Percentiles rank a stretch among this genome's conserved stretches.
These are phyloP conservation scores for Cryptoleucopteryx plumbea DNA, from an alignment of 2,113 vertebrate genomes.

Conservation along the genomic window DNA sequence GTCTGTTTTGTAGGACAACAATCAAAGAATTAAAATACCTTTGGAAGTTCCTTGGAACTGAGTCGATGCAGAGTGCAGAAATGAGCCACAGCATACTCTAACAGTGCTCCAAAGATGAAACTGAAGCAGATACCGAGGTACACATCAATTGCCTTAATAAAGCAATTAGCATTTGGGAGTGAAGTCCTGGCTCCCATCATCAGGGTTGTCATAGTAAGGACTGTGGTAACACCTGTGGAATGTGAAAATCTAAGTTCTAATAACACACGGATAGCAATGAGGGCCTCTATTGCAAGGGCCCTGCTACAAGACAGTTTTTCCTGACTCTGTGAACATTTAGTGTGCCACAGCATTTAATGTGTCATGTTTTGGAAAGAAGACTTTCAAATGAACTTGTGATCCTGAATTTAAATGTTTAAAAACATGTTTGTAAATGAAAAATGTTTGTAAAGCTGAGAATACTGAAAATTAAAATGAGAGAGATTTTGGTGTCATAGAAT, in stretches of 20 bases:
- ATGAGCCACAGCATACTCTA: slow-evolving; percentile 88
- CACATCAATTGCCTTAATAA: slow-evolving; percentile 90
- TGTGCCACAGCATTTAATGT: neutral
- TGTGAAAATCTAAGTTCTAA: neutral
- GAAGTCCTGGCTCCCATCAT: slow-evolving; percentile 91
- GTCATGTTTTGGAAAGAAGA: neutral
- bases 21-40: slow-evolving; percentile 42
- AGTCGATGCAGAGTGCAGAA: slow-evolving; percentile 82
- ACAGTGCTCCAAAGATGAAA: slow-evolving; percentile 87
- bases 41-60: slow-evolving; percentile 48
- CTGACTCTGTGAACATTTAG: neutral
- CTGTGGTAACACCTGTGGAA: slow-evolving; percentile 83
- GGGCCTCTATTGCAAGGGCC: neutral
- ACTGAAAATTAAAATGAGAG: neutral
- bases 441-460: neutral
- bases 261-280: neutral
- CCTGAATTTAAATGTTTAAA: neutral
- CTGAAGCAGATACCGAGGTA: slow-evolving; percentile 91
- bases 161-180: slow-evolving; percentile 88
- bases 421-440: neutral
- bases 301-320: neutral
- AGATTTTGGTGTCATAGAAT: neutral
- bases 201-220: slow-evolving; percentile 88
- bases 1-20: neutral
- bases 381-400: neutral